phyloP scores from a whole-genome alignment of 1,140 invertebrate species.

The Calliphora vicina region DNA sequence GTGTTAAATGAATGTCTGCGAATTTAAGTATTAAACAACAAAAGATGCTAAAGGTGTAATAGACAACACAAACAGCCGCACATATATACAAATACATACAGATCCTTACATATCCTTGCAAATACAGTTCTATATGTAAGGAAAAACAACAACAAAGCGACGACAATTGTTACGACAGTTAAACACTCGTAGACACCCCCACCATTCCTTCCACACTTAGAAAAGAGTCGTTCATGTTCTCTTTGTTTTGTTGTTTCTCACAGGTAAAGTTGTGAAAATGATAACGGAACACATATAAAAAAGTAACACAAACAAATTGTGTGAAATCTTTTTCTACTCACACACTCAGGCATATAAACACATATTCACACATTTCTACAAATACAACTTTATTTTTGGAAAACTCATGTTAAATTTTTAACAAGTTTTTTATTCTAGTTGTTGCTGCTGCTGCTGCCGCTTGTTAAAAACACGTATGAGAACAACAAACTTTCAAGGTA shows the following conservation, averaged over 20 bases:
- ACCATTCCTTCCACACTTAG: neutral
- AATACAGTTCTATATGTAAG: neutral
- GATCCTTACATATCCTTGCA: neutral
- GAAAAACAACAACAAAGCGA: neutral
- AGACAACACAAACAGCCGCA: constrained; percentile 7
- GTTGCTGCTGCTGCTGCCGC: neutral
- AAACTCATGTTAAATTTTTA: constrained; percentile 56
- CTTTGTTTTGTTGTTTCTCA: neutral
- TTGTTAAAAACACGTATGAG: neutral
- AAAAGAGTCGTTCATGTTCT: neutral
- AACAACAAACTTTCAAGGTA: constrained; percentile 1
- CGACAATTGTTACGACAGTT: constrained; percentile 24
- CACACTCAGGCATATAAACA: neutral
- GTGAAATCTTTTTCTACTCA: neutral
- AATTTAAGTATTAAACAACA: constrained; percentile 1
- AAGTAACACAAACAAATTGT: neutral
- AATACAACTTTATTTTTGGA: constrained; percentile 54
- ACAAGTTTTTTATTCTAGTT: neutral
- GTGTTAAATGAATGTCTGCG: neutral
- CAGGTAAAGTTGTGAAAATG: neutral
- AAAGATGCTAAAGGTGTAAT: constrained; percentile 18
- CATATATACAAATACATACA: neutral
- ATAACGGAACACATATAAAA: neutral
- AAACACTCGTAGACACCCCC: neutral
- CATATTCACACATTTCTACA: neutral